Evolutionary conservation across 2,797 vertebrate species (phyloP).

Genomic region (Rhinella marina): DNA sequence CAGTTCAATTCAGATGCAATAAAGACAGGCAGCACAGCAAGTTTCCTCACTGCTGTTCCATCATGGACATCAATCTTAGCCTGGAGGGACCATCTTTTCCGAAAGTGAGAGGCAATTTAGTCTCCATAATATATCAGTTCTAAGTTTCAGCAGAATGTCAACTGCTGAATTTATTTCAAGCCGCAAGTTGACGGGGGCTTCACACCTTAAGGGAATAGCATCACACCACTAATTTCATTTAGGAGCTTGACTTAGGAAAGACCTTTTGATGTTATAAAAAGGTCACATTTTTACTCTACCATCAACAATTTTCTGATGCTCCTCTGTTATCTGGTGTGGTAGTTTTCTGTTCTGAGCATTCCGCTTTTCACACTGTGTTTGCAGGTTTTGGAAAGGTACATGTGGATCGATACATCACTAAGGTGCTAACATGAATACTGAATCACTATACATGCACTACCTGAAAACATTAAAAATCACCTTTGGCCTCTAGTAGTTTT

Average conservation of each 20-base stretch:
- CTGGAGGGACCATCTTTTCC: slow-evolving; percentile 67
- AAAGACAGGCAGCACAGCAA: slow-evolving; percentile 56
- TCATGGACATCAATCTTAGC: slow-evolving; percentile 64
- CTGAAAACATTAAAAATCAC: neutral
- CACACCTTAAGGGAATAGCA: slow-evolving; percentile 62
- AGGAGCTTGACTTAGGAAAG: slow-evolving; percentile 59
- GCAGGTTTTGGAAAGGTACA: slow-evolving; percentile 3
- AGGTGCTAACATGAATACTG: slow-evolving; percentile 29
- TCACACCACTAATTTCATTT: slow-evolving; percentile 65
- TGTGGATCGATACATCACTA: slow-evolving; percentile 29
- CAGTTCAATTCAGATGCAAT: slow-evolving; percentile 55
- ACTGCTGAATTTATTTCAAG: slow-evolving; percentile 69
- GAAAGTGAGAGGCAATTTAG: slow-evolving; percentile 69
- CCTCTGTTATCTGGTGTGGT: slow-evolving; percentile 13
- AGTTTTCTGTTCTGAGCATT: slow-evolving; percentile 26
- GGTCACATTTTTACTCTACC: slow-evolving; percentile 29
- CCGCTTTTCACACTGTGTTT: slow-evolving; percentile 35
- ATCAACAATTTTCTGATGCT: slow-evolving; percentile 47
- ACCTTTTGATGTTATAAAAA: slow-evolving; percentile 62
- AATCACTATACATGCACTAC: slow-evolving; percentile 23
- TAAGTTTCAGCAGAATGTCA: slow-evolving; percentile 66
- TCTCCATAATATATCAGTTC: slow-evolving; percentile 66
- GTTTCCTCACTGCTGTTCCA: slow-evolving; percentile 64
- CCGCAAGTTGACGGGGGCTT: slow-evolving; percentile 62
- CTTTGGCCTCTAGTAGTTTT: neutral